Conservation (phyloP, 2,888 invertebrate species). For the Auanema freiburgensis region DNA sequence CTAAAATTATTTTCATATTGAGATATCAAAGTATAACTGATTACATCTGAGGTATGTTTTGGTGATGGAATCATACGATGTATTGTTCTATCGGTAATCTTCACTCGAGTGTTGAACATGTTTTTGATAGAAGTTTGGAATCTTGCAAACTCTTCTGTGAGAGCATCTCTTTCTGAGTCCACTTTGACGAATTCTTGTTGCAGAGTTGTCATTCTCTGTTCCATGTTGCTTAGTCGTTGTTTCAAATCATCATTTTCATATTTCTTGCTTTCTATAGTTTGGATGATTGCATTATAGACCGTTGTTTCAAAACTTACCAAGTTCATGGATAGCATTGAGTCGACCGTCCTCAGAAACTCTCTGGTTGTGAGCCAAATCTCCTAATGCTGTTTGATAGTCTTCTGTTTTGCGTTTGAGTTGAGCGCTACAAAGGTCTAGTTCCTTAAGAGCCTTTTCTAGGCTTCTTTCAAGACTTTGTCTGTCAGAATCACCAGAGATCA, state of each 20-base stretch:
- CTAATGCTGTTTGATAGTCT: slow-evolving; percentile 59
- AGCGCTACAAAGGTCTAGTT: slow-evolving; percentile 61
- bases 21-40: too few species aligned
- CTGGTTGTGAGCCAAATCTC: slow-evolving; percentile 60
- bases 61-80: too few species aligned
- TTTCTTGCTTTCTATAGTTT: slow-evolving; percentile 50
- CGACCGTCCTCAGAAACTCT: slow-evolving; percentile 58
- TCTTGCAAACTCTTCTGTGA: slow-evolving; percentile 57
- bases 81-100: too few species aligned
- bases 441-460: slow-evolving; percentile 51
- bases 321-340: slow-evolving; percentile 58
- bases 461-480: slow-evolving; percentile 52
- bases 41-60: not conserved
- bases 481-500: slow-evolving; percentile 57
- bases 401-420: slow-evolving; percentile 62
- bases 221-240: slow-evolving; percentile 61
- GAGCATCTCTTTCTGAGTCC: slow-evolving; percentile 57
- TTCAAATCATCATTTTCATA: slow-evolving; percentile 59
- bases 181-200: slow-evolving; percentile 62
- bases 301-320: slow-evolving; percentile 19
- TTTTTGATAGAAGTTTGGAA: slow-evolving; percentile 44
- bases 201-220: slow-evolving; percentile 54
- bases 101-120: too few species aligned
- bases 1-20: not conserved
- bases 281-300: not conserved